Percentiles rank a stretch among this genome's conserved stretches.
Conservation (phyloP, 2,888 invertebrate genomes). For the Ametastegia equiseti region DNA sequence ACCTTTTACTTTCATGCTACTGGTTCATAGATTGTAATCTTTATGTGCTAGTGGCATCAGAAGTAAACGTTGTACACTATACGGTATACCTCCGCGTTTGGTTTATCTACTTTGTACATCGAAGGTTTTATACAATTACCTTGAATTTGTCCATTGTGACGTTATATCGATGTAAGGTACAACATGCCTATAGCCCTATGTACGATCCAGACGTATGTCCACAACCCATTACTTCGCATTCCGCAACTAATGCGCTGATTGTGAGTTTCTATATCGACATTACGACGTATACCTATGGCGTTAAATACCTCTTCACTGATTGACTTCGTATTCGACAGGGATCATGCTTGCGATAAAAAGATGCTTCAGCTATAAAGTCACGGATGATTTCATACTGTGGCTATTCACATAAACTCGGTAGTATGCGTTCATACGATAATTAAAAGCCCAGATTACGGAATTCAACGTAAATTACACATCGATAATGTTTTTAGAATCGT, state of each 20-base stretch:
- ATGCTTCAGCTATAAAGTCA: neutral
- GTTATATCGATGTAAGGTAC: constrained; percentile 11
- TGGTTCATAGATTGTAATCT: constrained; percentile 37
- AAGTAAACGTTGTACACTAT: neutral
- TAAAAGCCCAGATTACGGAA: no score
- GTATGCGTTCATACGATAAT: no score
- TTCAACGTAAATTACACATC: neutral
- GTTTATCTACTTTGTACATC: neutral
- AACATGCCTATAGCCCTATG: no score
- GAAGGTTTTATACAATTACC: neutral
- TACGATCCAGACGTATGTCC: neutral
- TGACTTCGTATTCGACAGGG: neutral
- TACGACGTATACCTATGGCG: neutral
- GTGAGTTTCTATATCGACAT: neutral
- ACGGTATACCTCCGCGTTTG: no score
- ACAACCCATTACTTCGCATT: neutral
- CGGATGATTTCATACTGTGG: neutral
- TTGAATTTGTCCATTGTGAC: neutral
- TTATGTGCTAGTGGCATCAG: constrained; percentile 33
- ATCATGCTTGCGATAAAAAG: neutral
- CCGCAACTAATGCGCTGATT: neutral
- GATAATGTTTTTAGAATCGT: neutral
- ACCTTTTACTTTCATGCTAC: constrained; percentile 11
- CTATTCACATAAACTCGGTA: neutral
- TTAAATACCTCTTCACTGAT: neutral